Base-by-base conservation (phyloP, 2,797 vertebrate species). In the Antennarius maculatus region DNA sequence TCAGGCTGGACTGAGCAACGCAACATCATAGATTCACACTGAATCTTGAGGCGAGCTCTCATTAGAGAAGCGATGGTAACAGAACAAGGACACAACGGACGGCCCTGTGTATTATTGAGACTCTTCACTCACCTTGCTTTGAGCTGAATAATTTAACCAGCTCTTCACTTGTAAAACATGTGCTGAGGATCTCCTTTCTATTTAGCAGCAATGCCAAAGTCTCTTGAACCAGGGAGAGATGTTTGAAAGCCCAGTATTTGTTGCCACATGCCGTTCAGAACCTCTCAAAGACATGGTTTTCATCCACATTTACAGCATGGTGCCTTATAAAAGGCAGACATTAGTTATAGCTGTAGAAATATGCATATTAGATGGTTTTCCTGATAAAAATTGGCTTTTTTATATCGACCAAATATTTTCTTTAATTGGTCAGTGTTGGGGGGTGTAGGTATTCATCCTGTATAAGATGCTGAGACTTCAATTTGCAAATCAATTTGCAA, bases 1-100 rank as follows among this genome's bases (percentile, higher is more conserved):
- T 86, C 85, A 86, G 62, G 52, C 66, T 61, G 74, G 79, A 77
- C 80, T 53, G 51, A 72, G 62, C 51, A 81, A 52, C 27, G n/a
- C 11, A 7, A 59, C 53, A 7, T 54, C 29, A 7, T 47, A 83
- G 69, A 79, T 80, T 72, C 71, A 69, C 55, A 15, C 64, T 16
- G 52, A 78, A 66, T 74, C 56, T 69, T n/a, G 28, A 62, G 56
- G 71, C 11, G 50, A 63, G 56, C 74, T 77, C 85, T 88, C 86
- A 87, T 89, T 86, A 86, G 72, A 70, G 77, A 63, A 57, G 54
- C 55, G 57, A 11, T 23, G 23, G 23, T 23, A 23, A 45, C 57
- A 61, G 27, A 80, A 61, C 75, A 85, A 86, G 80, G 80, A 83
- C 83, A 58, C 46, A 3, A 57, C 54, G 60, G 64, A 68, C 48